A percentile compares a stretch with the other conserved stretches of the same genome.
Conservation (phyloP, 2,797 vertebrate genomes). For the Gallinago stenura region DNA sequence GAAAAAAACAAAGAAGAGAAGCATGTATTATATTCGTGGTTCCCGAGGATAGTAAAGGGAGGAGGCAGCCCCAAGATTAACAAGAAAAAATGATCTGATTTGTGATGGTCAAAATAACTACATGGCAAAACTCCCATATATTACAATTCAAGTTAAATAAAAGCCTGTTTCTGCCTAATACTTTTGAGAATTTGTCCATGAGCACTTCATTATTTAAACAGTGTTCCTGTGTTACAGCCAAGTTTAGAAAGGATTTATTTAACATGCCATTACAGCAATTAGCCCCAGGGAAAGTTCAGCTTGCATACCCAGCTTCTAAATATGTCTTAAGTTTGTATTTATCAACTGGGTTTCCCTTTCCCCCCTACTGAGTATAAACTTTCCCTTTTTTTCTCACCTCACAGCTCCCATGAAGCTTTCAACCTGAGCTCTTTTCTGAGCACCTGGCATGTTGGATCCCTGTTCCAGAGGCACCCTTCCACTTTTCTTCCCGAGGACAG, state of each 20-base stretch:
- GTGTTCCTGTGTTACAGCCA: background rate
- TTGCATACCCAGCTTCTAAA: slow-evolving; percentile 44
- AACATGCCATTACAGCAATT: slow-evolving; percentile 61
- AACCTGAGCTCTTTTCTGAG: background rate
- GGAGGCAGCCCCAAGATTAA: background rate
- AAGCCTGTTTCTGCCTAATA: slow-evolving; percentile 4
- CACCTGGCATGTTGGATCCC: background rate
- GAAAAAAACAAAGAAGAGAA: background rate
- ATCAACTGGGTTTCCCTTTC: background rate
- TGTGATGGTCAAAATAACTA: background rate
- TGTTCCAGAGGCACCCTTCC: background rate
- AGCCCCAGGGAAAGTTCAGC: slow-evolving; percentile 47
- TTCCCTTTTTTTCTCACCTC: background rate
- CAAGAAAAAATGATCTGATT: background rate
- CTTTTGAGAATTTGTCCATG: slow-evolving; percentile 30
- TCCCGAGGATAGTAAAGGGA: background rate
- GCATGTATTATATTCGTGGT: background rate
- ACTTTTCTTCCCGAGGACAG: background rate
- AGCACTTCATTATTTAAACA: slow-evolving; percentile 51
- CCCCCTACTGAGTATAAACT: background rate
- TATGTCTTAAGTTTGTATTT: slow-evolving; percentile 42
- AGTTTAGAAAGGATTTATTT: slow-evolving; percentile 66
- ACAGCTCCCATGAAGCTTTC: background rate
- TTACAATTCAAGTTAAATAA: slow-evolving; percentile 29
- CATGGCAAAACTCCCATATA: background rate